These are phyloP conservation scores for Leucoraja erinaceus DNA, from an alignment of 2,113 vertebrate genomes.

Conservation along the genomic window DNA sequence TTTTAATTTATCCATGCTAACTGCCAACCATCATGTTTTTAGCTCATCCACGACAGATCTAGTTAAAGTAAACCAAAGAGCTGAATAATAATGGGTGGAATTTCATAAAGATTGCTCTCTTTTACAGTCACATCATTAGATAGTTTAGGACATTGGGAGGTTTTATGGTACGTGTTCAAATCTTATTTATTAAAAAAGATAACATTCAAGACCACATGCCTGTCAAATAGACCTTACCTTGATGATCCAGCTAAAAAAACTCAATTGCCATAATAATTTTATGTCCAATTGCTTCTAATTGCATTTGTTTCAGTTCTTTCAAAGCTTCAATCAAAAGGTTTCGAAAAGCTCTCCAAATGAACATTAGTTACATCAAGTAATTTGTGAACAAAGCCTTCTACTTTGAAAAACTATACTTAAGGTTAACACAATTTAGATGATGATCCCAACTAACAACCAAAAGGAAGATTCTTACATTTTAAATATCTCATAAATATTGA, in stretches of 20 bases:
- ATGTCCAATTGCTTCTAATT: too few species aligned
- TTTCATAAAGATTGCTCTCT: background rate
- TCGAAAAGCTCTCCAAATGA: too few species aligned
- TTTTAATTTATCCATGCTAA: background rate
- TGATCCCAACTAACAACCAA: too few species aligned
- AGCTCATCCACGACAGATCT: background rate
- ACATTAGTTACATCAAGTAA: too few species aligned
- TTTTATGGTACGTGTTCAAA: background rate
- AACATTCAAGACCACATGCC: background rate
- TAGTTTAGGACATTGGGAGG: background rate
- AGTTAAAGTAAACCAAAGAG: background rate
- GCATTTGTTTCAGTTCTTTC: too few species aligned
- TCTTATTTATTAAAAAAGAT: background rate
- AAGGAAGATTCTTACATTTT: too few species aligned
- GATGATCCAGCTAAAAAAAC: background rate
- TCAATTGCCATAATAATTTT: background rate
- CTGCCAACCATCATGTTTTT: background rate
- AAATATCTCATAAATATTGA: too few species aligned
- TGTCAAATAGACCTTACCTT: background rate
- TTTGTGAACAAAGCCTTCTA: too few species aligned
- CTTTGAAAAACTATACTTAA: too few species aligned
- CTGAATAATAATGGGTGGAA: background rate
- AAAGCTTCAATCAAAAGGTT: too few species aligned
- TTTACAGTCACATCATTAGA: background rate
- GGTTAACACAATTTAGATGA: too few species aligned